Evolutionary conservation across 2,113 vertebrate species (phyloP), one percentile per base, ranked within the genome.

Genomic region (Grantiella picta): DNA sequence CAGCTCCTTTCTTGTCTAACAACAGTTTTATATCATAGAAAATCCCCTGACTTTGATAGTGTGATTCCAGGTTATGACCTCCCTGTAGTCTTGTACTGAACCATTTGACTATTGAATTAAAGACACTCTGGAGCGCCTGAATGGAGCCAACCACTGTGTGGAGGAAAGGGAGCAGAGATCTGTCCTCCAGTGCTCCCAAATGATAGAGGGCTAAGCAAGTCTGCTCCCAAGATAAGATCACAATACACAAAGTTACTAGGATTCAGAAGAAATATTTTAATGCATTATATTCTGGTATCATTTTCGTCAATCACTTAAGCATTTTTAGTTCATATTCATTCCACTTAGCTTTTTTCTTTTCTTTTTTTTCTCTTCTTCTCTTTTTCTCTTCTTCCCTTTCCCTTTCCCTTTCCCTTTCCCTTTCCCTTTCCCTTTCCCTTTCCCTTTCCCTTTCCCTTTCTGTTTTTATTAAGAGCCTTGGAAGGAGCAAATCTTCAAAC

Each of bases 101-200:
- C 18, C 12, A 50, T 76, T 82, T 80, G 53, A n/a, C 42, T 92
- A 42, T 70, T 70, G 71, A 86, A 86, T 83, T 56, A 89, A 85
- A 63, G 23, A 70, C 10, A 15, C 9, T 3, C 14, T 59, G 29
- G 25, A 80, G 59, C 29, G 16, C 54, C 31, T 53, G 56, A 64
- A 33, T 1, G 3, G 47, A 91, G 24, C 20, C 54, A 85, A 10
- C 5, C 11, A 12, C 5, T 27, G 10, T 64, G 31, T 25, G 14
- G 21, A 79, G 27, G 7, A 73, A 82, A 25, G 18, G 12, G 22
- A 84, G 28, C 13, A 54, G 35, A 70, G 12, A 54, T 50, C 12
- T 38, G 19, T 61, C 23, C 47, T 82, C 38, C 20, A 21, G 12
- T 12, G 3, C 6, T 78, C 45, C 65, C 23, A 85, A 45, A 89